A percentile compares a stretch with the other conserved stretches of the same genome.
Evolutionary conservation across 2,888 invertebrate species (phyloP).

Genomic region (Acleris literana): DNA sequence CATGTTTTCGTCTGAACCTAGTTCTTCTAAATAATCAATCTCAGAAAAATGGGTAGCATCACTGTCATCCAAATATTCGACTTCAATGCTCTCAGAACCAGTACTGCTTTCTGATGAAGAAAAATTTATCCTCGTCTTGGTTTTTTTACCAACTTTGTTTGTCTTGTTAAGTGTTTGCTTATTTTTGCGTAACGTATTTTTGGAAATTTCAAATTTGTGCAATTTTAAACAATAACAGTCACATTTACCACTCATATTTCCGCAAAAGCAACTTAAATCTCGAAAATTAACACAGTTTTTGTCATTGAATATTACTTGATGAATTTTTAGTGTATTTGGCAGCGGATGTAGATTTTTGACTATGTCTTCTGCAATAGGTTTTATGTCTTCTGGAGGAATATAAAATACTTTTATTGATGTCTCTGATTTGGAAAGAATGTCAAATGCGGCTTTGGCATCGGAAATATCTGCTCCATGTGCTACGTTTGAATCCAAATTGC

Average conservation of each 20-base stretch:
- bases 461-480: conserved; percentile 40
- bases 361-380: background rate
- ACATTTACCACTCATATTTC: background rate
- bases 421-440: conserved; percentile 12
- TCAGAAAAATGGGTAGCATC: background rate
- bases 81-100: background rate
- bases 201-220: background rate
- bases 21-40: background rate
- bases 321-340: too few relatives aligned
- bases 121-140: background rate
- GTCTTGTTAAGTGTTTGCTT: background rate
- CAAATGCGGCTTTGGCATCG: conserved; percentile 39
- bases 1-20: background rate
- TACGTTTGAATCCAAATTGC: conserved; percentile 40
- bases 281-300: background rate
- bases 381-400: background rate
- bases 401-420: conserved; percentile 1
- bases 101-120: conserved; percentile 1
- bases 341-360: too few relatives aligned
- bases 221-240: background rate
- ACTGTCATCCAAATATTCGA: background rate
- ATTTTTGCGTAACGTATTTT: background rate
- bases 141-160: background rate
- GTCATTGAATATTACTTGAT: too few relatives aligned
- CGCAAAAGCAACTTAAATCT: background rate